Conservation (phyloP, 2,888 invertebrate genomes). For the Heliconius aoede region DNA sequence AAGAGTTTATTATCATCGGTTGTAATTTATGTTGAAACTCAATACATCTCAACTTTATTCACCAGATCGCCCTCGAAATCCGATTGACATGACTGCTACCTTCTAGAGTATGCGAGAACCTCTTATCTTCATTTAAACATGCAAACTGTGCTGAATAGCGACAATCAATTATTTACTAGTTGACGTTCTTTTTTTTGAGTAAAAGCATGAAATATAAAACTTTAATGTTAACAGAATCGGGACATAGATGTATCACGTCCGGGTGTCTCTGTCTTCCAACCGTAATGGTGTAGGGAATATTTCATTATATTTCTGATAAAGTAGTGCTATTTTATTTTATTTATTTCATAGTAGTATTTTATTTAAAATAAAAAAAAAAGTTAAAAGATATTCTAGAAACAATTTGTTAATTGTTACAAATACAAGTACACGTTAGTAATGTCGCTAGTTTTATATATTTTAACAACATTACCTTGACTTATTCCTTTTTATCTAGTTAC, state of each 20-base stretch:
- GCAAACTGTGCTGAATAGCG: slow-evolving; percentile 69
- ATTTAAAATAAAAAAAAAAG: background rate
- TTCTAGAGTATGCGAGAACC: slow-evolving; percentile 65
- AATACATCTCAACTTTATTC: slow-evolving; percentile 46
- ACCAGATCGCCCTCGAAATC: slow-evolving; percentile 54
- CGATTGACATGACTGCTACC: slow-evolving; percentile 53
- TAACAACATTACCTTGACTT: background rate
- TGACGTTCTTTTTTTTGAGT: slow-evolving; percentile 23
- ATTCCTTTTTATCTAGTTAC: background rate
- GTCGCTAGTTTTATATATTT: background rate
- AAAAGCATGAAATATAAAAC: slow-evolving; percentile 7
- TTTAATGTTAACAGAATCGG: background rate
- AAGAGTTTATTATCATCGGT: background rate
- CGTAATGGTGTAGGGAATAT: background rate
- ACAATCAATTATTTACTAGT: slow-evolving; percentile 65
- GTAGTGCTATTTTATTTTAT: no score
- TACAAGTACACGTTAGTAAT: no score
- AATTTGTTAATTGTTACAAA: no score
- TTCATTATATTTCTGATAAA: background rate
- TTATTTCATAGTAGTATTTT: no score
- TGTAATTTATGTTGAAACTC: slow-evolving; percentile 9
- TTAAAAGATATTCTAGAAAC: background rate
- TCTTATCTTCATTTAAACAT: slow-evolving; percentile 75
- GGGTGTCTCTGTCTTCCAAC: slow-evolving; percentile 4
- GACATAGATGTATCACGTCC: slow-evolving; percentile 10